Conservation (phyloP, 2,113 vertebrate species). For the Lepisosteus oculatus region DNA sequence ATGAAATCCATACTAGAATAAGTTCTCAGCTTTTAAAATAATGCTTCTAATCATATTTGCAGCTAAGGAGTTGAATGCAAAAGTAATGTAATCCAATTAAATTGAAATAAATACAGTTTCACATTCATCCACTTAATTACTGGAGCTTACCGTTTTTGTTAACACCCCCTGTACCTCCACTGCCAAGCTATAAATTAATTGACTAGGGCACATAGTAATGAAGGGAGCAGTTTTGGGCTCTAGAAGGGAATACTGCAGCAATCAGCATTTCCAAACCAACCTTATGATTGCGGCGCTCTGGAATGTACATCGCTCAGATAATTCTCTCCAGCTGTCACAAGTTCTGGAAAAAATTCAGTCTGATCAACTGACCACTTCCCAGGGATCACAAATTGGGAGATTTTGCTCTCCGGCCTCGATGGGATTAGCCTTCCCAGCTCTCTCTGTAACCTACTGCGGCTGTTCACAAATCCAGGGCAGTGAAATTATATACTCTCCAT, state of each 20-base stretch:
- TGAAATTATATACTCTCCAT: slow-evolving; percentile 7
- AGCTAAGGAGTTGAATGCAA: too few relatives aligned
- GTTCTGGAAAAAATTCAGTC: slow-evolving; percentile 50
- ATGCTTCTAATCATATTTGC: too few relatives aligned
- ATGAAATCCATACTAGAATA: too few relatives aligned
- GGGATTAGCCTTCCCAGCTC: background rate
- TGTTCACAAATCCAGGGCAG: background rate
- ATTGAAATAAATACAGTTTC: background rate
- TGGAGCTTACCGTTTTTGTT: background rate
- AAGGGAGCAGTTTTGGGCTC: slow-evolving; percentile 19
- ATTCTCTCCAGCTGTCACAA: slow-evolving; percentile 59
- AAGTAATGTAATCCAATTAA: background rate
- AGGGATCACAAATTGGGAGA: slow-evolving; percentile 10
- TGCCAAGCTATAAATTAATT: background rate
- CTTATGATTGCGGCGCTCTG: slow-evolving; percentile 51
- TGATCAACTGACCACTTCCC: slow-evolving; percentile 54
- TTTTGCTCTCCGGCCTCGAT: background rate
- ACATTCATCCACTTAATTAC: background rate
- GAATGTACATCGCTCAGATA: slow-evolving; percentile 65
- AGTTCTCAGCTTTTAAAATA: too few relatives aligned
- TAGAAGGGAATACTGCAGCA: slow-evolving; percentile 12
- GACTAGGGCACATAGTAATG: slow-evolving; percentile 18
- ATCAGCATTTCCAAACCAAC: slow-evolving; percentile 22
- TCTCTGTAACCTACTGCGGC: slow-evolving; percentile 1
- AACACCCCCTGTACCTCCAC: background rate